Percentiles rank a stretch among this genome's conserved stretches.
phyloP scores from a whole-genome alignment of 1,140 invertebrate species.

The Pseudomyrmex pallidus region DNA sequence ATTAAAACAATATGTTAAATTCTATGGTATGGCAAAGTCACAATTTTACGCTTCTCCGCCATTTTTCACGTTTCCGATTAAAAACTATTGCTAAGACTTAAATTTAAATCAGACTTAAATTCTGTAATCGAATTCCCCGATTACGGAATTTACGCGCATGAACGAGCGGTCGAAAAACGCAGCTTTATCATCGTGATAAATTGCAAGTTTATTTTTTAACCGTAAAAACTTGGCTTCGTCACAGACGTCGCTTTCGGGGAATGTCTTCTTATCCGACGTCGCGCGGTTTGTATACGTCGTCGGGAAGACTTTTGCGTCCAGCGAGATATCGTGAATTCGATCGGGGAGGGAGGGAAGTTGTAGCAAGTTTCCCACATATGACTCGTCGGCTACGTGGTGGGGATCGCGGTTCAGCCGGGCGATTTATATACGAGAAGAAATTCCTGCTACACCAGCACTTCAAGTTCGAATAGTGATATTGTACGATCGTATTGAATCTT shows the following conservation, averaged over 20 bases:
- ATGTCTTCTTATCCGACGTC: slow-evolving; percentile 18
- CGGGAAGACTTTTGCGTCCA: background rate
- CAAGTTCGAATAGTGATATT: slow-evolving; percentile 27
- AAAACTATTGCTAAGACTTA: background rate
- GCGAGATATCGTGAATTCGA: background rate
- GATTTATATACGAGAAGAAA: slow-evolving; percentile 69
- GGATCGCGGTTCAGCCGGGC: slow-evolving; percentile 32
- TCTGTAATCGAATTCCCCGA: background rate
- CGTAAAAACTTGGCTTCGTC: background rate
- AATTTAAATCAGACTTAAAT: no score
- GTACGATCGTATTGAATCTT: slow-evolving; percentile 7
- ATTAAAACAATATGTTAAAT: no score
- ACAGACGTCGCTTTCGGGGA: background rate
- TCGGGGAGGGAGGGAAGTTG: slow-evolving; percentile 55
- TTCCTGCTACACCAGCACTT: slow-evolving; percentile 40
- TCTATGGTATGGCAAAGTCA: no score
- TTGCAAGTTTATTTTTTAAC: background rate
- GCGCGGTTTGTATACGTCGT: background rate
- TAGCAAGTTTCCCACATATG: slow-evolving; percentile 61
- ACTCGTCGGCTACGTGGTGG: slow-evolving; percentile 57
- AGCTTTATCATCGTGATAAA: slow-evolving; percentile 20
- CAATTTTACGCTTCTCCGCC: no score
- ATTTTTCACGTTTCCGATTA: background rate
- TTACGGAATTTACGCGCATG: background rate
- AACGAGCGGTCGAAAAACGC: background rate